A percentile compares a stretch with the other conserved stretches of the same genome.
These are phyloP conservation scores for Phlogophora meticulosa DNA, from an alignment of 2,888 invertebrate genomes.

Conservation along the genomic window DNA sequence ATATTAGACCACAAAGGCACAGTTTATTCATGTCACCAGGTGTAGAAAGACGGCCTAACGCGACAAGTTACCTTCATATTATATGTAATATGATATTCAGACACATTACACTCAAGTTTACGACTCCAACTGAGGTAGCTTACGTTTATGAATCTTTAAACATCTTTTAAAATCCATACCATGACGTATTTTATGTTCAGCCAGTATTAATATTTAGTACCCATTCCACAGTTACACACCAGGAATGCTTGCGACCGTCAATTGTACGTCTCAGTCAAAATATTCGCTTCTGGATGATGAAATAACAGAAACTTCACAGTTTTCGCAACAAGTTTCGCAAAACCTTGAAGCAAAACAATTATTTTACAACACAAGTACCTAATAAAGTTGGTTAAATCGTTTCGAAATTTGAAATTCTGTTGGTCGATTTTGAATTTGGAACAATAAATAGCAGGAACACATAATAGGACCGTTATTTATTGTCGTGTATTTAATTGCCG, in stretches of 20 bases:
- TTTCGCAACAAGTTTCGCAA: conserved; percentile 55
- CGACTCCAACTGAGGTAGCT: conserved; percentile 85
- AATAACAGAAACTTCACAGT: conserved; percentile 55
- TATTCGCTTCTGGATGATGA: conserved; percentile 35
- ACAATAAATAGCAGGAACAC: conserved; percentile 73
- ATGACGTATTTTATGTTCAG: conserved; percentile 71
- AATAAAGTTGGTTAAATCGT: conserved; percentile 65
- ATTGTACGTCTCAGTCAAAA: conserved; percentile 32
- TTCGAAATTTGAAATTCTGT: conserved; percentile 61
- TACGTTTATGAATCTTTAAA: conserved; percentile 89
- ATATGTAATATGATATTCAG: conserved; percentile 84
- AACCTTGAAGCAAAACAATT: conserved; percentile 58
- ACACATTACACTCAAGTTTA: conserved; percentile 87
- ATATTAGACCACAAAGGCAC: conserved; percentile 83
- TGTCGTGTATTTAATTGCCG: conserved; percentile 75
- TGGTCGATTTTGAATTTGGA: conserved; percentile 71
- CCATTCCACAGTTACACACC: conserved; percentile 18
- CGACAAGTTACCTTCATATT: conserved; percentile 81
- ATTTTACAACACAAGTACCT: conserved; percentile 55
- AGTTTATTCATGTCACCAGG: conserved; percentile 88
- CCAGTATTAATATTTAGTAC: conserved; percentile 45
- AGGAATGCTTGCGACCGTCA: conserved; percentile 34
- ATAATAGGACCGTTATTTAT: conserved; percentile 76
- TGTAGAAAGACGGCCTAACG: conserved; percentile 84
- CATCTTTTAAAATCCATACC: conserved; percentile 86